A percentile compares a stretch with the other conserved stretches of the same genome.
Conservation (phyloP, 1,140 invertebrate genomes). For the Zeugodacus cucurbitae region DNA sequence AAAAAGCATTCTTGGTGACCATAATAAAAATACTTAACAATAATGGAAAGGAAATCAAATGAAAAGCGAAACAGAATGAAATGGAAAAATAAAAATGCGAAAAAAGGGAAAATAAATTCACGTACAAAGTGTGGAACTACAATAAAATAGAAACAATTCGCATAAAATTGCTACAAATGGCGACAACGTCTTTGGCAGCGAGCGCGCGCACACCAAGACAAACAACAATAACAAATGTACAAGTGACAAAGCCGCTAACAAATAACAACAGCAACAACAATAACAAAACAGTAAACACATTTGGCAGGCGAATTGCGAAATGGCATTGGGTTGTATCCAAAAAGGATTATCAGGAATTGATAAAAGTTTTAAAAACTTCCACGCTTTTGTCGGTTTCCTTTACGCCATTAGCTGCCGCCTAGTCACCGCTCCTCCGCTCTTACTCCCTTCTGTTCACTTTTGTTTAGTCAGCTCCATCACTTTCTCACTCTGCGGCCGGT, state of each 20-base stretch:
- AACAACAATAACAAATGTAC: slow-evolving; percentile 8
- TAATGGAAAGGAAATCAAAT: neutral
- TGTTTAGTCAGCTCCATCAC: no score
- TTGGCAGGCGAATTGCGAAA: slow-evolving; percentile 25
- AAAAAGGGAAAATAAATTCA: neutral
- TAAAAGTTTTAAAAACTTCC: slow-evolving; percentile 39
- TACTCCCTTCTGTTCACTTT: no score
- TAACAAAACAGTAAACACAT: neutral
- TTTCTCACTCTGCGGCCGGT: neutral
- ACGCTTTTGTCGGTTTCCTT: slow-evolving; percentile 5
- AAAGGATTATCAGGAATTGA: slow-evolving; percentile 38
- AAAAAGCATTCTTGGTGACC: neutral
- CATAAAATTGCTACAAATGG: slow-evolving; percentile 15
- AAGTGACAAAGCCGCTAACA: neutral
- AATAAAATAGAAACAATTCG: slow-evolving; percentile 24
- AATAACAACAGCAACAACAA: no score
- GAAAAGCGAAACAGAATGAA: neutral
- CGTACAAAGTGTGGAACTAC: slow-evolving; percentile 4
- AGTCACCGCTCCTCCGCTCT: neutral
- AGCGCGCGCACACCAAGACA: no score
- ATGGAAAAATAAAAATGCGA: neutral
- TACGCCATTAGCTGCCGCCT: neutral
- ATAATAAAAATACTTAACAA: slow-evolving; percentile 2
- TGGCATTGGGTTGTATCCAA: slow-evolving; percentile 22
- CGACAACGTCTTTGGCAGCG: neutral